A percentile compares a stretch with the other conserved stretches of the same genome.
phyloP scores from a whole-genome alignment of 2,888 invertebrate genomes.

The Apoda limacodes region DNA sequence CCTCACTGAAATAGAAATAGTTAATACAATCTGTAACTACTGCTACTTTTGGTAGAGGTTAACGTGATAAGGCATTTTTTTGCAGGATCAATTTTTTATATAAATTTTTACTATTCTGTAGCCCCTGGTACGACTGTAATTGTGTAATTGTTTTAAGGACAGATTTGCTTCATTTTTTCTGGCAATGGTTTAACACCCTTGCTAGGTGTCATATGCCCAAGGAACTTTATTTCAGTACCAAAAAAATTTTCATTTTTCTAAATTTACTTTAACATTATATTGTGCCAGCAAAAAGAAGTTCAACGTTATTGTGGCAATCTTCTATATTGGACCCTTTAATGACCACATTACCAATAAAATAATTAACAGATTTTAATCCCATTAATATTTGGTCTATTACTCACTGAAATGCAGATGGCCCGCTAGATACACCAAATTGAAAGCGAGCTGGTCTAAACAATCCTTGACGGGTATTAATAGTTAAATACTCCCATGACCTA shows the following conservation, averaged over 20 bases:
- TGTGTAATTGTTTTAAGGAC: neutral
- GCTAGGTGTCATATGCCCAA: slow-evolving; percentile 9
- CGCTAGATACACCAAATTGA: slow-evolving; percentile 4
- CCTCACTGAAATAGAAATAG: too few relatives aligned
- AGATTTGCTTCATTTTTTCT: slow-evolving; percentile 10
- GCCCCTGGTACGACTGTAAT: slow-evolving; percentile 6
- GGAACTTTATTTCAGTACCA: slow-evolving; percentile 8
- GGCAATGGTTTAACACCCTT: slow-evolving; percentile 10
- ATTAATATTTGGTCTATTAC: neutral
- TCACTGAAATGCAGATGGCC: slow-evolving; percentile 1
- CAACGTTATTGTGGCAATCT: too few relatives aligned
- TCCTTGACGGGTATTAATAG: slow-evolving; percentile 4
- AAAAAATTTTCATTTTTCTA: slow-evolving; percentile 12
- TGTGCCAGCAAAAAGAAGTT: neutral
- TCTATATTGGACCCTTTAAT: too few relatives aligned
- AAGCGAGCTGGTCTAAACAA: slow-evolving; percentile 2
- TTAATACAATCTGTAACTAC: neutral
- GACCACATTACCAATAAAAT: neutral
- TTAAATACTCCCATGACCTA: slow-evolving; percentile 3
- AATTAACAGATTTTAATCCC: neutral
- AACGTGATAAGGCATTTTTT: slow-evolving; percentile 7
- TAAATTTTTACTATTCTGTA: slow-evolving; percentile 9
- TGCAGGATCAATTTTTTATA: slow-evolving; percentile 11
- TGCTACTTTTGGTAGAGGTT: neutral
- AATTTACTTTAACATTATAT: slow-evolving; percentile 7